A percentile compares a stretch with the other conserved stretches of the same genome.
phyloP scores from a whole-genome alignment of 2,113 vertebrate species.

The Sminthopsis crassicaudata region DNA sequence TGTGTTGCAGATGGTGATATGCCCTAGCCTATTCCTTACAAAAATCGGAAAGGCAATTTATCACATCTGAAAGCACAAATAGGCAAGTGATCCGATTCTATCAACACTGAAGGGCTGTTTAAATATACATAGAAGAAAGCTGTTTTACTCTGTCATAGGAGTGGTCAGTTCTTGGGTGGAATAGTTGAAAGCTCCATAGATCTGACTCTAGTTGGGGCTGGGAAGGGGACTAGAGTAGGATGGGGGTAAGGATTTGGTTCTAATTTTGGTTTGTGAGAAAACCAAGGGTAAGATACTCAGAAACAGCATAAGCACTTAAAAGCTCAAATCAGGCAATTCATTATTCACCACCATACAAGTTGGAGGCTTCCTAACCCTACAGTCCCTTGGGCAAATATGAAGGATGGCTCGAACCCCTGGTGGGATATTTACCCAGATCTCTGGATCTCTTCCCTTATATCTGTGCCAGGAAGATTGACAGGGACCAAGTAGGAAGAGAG shows the following conservation, averaged over 20 bases:
- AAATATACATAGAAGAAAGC: background rate
- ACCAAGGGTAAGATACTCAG: background rate
- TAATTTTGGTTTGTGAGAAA: background rate
- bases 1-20: slow-evolving; percentile 17
- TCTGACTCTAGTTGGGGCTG: background rate
- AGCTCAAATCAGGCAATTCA: background rate
- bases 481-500: background rate
- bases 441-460: background rate
- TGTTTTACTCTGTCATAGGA: background rate
- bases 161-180: background rate
- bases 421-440: background rate
- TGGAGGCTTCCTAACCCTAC: background rate
- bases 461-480: background rate
- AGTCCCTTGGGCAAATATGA: background rate
- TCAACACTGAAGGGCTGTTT: background rate
- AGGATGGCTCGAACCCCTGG: background rate
- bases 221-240: too few relatives aligned
- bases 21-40: slow-evolving; percentile 23
- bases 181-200: background rate
- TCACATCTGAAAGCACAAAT: background rate
- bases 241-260: background rate
- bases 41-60: background rate
- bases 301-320: background rate
- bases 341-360: background rate
- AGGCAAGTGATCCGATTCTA: background rate